Conservation (phyloP, 1,140 invertebrate genomes). For the Melipona quadrifasciata region DNA sequence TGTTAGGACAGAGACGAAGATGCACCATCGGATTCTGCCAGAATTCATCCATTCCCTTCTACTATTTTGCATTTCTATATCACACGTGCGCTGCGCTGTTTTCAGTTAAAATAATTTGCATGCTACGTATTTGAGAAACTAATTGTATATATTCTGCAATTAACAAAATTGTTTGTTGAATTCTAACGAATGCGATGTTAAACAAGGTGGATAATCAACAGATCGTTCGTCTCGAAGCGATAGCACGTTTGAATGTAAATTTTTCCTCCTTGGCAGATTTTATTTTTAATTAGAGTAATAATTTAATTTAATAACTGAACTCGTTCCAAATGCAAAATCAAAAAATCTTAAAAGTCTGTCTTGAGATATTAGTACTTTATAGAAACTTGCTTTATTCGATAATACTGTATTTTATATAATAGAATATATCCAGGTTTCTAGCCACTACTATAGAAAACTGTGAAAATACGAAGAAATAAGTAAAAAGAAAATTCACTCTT, state of each 20-base stretch:
- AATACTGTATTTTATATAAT: too few species aligned
- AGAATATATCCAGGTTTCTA: too few species aligned
- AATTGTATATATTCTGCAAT: neutral
- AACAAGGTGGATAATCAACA: neutral
- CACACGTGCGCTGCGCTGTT: neutral
- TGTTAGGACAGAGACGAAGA: constrained; percentile 45
- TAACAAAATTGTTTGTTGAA: neutral
- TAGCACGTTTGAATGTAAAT: neutral
- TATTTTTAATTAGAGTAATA: too few species aligned
- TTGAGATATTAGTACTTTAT: too few species aligned
- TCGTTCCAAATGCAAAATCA: too few species aligned
- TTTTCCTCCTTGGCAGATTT: neutral
- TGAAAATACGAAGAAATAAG: too few species aligned
- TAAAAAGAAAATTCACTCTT: too few species aligned
- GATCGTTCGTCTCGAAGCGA: neutral
- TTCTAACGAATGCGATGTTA: neutral
- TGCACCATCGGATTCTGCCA: constrained; percentile 27
- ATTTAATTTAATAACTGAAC: too few species aligned
- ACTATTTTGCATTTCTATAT: neutral
- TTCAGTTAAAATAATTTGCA: neutral
- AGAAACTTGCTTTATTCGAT: too few species aligned
- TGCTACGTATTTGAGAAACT: neutral
- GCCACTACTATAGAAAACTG: too few species aligned
- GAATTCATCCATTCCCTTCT: neutral
- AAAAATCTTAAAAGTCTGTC: too few species aligned